Conservation (phyloP, 2,113 vertebrate species). For the Amblyopsis rosae region DNA sequence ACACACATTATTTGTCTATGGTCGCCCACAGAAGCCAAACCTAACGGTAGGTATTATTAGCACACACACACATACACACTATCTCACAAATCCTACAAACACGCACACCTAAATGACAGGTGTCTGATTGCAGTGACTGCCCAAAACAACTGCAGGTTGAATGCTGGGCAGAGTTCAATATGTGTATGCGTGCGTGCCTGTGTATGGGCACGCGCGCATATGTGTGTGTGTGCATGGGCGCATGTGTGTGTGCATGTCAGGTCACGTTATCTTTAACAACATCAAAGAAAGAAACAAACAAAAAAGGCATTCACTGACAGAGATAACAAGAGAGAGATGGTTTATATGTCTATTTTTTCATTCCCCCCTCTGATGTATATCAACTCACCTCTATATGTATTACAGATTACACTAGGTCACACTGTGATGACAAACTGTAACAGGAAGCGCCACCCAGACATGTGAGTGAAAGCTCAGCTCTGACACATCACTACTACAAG, state of each 20-base stretch:
- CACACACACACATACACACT: not conserved
- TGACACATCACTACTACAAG: no score
- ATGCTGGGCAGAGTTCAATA: not conserved
- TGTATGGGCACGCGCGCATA: constrained; percentile 27
- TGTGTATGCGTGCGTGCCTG: constrained; percentile 26
- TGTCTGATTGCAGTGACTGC: constrained; percentile 29
- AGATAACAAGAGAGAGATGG: not conserved
- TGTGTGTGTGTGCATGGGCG: constrained; percentile 4
- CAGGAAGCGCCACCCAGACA: no score
- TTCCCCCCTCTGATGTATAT: no score
- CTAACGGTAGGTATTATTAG: constrained; percentile 45
- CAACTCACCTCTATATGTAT: no score
- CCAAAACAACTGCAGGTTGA: constrained; percentile 25
- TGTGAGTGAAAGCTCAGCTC: no score
- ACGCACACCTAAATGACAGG: not conserved
- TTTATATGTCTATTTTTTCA: no score
- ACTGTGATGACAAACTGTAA: no score
- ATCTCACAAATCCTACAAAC: not conserved
- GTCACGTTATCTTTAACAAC: not conserved
- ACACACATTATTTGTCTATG: constrained; percentile 14
- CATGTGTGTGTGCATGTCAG: constrained; percentile 1
- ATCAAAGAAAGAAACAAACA: not conserved
- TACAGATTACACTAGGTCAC: no score
- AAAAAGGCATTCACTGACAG: not conserved
- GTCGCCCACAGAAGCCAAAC: constrained; percentile 26